Conservation (phyloP, 2,113 vertebrate genomes). For the Megaceryle torquata region DNA sequence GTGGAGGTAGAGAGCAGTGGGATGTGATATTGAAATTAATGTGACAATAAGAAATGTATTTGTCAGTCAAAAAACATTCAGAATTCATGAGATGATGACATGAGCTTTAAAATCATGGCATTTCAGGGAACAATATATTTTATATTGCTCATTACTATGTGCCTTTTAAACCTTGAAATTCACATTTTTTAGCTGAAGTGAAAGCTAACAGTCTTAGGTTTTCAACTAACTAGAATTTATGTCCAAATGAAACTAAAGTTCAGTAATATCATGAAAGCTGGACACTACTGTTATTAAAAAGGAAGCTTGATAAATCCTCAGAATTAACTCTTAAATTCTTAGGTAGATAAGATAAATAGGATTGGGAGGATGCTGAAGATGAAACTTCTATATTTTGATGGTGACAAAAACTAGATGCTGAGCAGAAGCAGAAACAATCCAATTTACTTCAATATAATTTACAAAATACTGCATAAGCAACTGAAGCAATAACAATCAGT, state of each 20-base stretch:
- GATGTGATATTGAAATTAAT: not conserved
- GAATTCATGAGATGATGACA: not conserved
- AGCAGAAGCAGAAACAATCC: not conserved
- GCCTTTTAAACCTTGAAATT: not conserved
- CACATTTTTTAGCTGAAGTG: not conserved
- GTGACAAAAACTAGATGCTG: not conserved
- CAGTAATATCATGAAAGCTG: not conserved
- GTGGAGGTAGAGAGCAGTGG: not conserved
- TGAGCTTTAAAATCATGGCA: not conserved
- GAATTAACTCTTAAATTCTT: not conserved
- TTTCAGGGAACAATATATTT: not conserved
- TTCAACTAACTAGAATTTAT: conserved; percentile 5
- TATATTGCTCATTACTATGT: not conserved
- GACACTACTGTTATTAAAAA: not conserved
- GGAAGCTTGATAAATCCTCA: not conserved
- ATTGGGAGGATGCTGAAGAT: not conserved
- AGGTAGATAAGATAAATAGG: not conserved
- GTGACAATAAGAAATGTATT: not conserved
- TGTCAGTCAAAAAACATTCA: not conserved
- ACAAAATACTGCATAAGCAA: not conserved
- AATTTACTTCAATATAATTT: not conserved
- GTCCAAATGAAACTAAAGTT: not conserved
- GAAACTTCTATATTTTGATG: not conserved
- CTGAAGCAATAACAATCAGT: not conserved
- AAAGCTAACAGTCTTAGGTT: not conserved